Evolutionary conservation across 2,113 vertebrate species (phyloP).

Genomic region (Cariama cristata): DNA sequence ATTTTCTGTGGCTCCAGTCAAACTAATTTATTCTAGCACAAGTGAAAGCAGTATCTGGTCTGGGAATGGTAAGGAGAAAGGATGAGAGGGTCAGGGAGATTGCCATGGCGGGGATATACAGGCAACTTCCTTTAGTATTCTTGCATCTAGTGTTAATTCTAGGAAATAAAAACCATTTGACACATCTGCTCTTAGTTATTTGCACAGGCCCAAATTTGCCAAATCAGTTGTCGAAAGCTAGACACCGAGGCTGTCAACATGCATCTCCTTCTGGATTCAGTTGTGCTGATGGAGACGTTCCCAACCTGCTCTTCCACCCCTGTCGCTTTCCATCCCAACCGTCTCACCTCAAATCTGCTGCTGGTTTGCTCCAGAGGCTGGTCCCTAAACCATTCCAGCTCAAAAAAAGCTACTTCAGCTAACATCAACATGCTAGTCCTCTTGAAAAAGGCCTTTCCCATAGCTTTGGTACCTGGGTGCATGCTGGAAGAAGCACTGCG

Average conservation of each 20-base stretch:
- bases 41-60: neutral
- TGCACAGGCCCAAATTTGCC: slow-evolving; percentile 8
- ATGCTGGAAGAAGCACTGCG: accelerated
- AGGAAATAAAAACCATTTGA: slow-evolving; percentile 53
- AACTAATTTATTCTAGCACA: neutral
- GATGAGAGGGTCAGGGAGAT: neutral
- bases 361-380: neutral
- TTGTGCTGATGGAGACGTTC: slow-evolving; percentile 4
- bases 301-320: neutral
- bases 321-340: accelerated
- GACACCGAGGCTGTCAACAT: slow-evolving; percentile 39
- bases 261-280: slow-evolving; percentile 28
- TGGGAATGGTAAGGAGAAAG: neutral
- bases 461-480: neutral
- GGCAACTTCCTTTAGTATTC: neutral
- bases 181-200: slow-evolving; percentile 55
- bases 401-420: neutral
- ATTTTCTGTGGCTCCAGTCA: neutral
- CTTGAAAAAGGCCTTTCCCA: neutral
- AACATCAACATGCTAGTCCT: neutral
- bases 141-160: slow-evolving; percentile 13
- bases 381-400: neutral
- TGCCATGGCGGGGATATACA: neutral
- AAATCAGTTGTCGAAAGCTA: slow-evolving; percentile 44
- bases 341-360: neutral